Evolutionary conservation across 2,888 invertebrate species (phyloP), one percentile per base, ranked within the genome.

Genomic region (Pollenia angustigena): DNA sequence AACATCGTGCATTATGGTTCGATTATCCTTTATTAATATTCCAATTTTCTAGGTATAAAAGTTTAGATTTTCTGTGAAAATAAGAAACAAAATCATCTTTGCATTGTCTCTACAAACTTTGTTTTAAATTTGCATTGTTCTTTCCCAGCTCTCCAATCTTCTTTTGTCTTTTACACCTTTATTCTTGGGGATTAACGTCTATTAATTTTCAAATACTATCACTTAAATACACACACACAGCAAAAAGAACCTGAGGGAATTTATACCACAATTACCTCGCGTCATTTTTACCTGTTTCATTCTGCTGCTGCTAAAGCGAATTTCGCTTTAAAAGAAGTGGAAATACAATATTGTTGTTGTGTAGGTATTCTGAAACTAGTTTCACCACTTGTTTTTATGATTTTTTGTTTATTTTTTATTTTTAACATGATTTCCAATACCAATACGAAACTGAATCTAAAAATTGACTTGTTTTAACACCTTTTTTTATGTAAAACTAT

Each of bases 281-380:
- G n/a, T 32, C 4, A 32, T 32, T 40, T 79, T 75, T 82, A 82
- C 82, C 85, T 82, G 74, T 46, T 52, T 48, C 44, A 54, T 64
- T 11, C 12, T 14, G 68, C 40, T 60, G 18, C 52, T 62, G 14
- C 50, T 64, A 14, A 52, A 82, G 46, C 23, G 54, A 75, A n/a
- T n/a, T n/a, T n/a, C n/a, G n/a, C n/a, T n/a, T n/a, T n/a, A n/a
- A 81, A 54, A 56, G 46, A 81, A 80, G 56, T 82, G 50, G 18
- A 75, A 52, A 72, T 66, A 40, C 32, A 56, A 32, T 64, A 48
- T 72, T 50, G 23, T 64, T 60, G 64, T 68, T 32, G 18, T 44
- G 6, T 32, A 32, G 6, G 60, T 76, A 68, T 86, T 83, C 83
- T 83, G 72, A 86, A 86, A 86, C 86, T 83, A 86, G 86, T 86